A percentile compares a stretch with the other conserved stretches of the same genome.
Evolutionary conservation across 2,113 vertebrate genomes (phyloP).

Genomic region (Sphyrna mokarran): DNA sequence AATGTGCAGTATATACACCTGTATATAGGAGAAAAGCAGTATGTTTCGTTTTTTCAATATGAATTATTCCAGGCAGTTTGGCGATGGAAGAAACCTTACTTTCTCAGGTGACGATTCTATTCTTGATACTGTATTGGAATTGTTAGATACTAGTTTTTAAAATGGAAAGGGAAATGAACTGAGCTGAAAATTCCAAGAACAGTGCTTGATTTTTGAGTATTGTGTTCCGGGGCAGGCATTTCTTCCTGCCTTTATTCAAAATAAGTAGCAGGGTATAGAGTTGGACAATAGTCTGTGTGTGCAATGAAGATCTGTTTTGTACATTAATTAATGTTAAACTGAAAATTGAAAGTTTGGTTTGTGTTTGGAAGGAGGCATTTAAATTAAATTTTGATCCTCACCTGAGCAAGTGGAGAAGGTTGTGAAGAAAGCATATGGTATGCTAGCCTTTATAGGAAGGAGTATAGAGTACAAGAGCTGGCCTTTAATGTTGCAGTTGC

Average conservation of each 20-base stretch:
- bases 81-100: background rate
- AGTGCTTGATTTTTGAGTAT: background rate
- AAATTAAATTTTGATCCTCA: background rate
- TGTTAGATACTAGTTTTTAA: background rate
- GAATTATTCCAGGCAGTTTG: background rate
- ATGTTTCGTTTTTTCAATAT: background rate
- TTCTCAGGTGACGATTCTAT: background rate
- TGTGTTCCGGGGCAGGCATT: background rate
- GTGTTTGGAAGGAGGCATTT: background rate
- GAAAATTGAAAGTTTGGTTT: background rate
- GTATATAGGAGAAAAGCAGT: too few species aligned
- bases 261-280: background rate
- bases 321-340: background rate
- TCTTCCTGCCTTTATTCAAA: constrained; percentile 7
- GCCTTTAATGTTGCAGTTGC: too few species aligned
- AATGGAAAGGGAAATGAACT: background rate
- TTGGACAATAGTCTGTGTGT: background rate
- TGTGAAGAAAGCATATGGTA: too few species aligned
- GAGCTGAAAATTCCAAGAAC: background rate
- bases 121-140: background rate
- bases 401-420: too few species aligned
- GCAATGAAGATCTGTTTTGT: background rate
- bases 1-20: background rate
- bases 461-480: too few species aligned
- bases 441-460: too few species aligned